A percentile compares a stretch with the other conserved stretches of the same genome.
These are phyloP conservation scores for Apis laboriosa DNA, from an alignment of 1,140 invertebrate genomes.

Conservation along the genomic window DNA sequence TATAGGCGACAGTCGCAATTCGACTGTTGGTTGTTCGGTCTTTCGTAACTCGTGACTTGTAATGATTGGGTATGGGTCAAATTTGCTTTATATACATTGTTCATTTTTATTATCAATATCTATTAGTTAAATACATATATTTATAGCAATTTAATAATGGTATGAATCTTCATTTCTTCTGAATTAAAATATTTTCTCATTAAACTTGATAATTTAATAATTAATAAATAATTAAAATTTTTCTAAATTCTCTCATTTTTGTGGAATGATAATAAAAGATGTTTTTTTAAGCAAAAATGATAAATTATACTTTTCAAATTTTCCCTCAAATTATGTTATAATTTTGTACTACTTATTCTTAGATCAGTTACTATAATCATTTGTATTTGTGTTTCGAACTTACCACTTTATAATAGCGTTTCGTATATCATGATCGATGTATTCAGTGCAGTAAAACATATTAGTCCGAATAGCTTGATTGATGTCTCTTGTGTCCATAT, in stretches of 20 bases:
- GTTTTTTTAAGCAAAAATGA: background rate
- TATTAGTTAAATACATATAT: background rate
- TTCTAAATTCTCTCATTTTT: background rate
- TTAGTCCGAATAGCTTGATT: background rate
- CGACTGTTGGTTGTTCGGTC: background rate
- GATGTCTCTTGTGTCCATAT: background rate
- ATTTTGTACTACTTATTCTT: background rate
- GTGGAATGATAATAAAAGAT: background rate
- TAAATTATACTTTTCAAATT: background rate
- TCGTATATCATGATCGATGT: slow-evolving; percentile 7
- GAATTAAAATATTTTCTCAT: background rate
- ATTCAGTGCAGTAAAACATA: background rate
- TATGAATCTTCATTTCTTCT: background rate
- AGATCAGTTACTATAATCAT: background rate
- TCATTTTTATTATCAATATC: background rate
- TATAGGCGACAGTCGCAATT: background rate
- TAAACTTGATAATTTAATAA: background rate
- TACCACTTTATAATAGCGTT: background rate
- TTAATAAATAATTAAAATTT: background rate
- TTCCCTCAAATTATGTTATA: background rate
- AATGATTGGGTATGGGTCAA: background rate
- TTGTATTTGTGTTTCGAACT: background rate
- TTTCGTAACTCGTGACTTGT: background rate
- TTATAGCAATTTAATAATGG: background rate
- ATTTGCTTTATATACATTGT: background rate